Conservation (phyloP, 2,113 vertebrate genomes). For the Notiomystis cincta region DNA sequence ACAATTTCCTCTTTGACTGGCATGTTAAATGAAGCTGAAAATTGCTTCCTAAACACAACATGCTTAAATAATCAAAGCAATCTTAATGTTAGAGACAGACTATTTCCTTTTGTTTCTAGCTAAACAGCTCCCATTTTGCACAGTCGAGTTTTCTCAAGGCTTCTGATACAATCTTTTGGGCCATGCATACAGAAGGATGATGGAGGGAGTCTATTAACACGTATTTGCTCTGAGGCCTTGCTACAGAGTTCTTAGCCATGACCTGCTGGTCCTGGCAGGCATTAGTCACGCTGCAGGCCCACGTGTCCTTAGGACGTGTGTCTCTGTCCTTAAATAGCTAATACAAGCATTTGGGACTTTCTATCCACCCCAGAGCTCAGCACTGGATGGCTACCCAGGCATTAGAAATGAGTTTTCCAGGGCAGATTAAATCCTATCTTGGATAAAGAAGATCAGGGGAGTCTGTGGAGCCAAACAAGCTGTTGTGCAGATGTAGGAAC, state of each 20-base stretch:
- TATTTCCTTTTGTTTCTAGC: neutral
- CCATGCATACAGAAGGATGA: neutral
- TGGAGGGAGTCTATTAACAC: neutral
- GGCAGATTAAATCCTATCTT: neutral
- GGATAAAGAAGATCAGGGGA: neutral
- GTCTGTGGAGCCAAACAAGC: neutral
- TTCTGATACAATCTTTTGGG: neutral
- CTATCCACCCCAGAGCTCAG: neutral
- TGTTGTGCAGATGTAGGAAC: neutral
- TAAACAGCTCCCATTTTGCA: neutral
- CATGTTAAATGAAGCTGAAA: neutral
- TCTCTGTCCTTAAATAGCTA: neutral
- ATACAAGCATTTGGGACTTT: neutral
- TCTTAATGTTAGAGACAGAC: neutral
- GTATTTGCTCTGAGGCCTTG: neutral
- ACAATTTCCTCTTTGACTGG: neutral
- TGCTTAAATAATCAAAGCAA: neutral
- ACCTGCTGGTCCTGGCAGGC: neutral
- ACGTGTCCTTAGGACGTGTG: accelerated
- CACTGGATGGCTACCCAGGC: neutral
- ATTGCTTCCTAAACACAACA: neutral
- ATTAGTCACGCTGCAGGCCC: neutral
- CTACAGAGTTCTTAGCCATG: neutral
- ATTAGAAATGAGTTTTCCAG: neutral
- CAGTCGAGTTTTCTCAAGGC: neutral